phyloP scores from a whole-genome alignment of 2,113 vertebrate species.

The Thryonomys swinderianus region DNA sequence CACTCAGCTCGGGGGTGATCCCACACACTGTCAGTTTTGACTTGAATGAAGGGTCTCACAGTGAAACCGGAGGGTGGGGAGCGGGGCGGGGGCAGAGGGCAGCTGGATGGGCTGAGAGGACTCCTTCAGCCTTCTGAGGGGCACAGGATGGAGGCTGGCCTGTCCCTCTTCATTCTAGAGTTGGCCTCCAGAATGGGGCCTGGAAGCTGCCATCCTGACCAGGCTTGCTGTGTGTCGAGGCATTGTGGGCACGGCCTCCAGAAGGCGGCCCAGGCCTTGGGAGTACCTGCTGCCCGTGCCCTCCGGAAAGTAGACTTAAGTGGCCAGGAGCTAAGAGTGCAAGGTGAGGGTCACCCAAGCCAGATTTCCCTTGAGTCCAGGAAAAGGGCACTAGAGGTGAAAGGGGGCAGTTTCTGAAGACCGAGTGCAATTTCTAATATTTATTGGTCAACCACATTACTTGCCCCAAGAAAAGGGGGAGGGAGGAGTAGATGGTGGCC shows the following conservation, averaged over 20 bases:
- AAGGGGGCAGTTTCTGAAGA: background rate
- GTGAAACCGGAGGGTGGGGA: background rate
- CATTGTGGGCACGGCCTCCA: background rate
- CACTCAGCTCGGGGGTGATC: background rate
- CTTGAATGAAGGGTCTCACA: background rate
- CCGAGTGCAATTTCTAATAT: background rate
- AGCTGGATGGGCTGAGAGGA: background rate
- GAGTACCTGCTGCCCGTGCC: background rate
- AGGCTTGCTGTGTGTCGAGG: background rate
- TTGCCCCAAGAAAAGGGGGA: background rate
- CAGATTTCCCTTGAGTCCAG: background rate
- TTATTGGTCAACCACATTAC: background rate
- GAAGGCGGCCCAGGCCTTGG: background rate
- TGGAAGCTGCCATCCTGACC: background rate
- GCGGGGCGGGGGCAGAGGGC: background rate
- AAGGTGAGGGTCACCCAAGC: background rate
- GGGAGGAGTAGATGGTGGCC: background rate
- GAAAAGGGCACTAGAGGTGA: background rate
- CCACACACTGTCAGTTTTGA: background rate
- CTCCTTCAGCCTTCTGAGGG: background rate
- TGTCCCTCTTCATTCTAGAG: background rate
- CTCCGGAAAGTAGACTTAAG: background rate
- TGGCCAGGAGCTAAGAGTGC: background rate
- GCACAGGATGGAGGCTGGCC: background rate
- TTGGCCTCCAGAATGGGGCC: background rate